These are phyloP conservation scores for Phrynocephalus forsythii DNA, from an alignment of 2,797 vertebrate species.

Conservation along the genomic window DNA sequence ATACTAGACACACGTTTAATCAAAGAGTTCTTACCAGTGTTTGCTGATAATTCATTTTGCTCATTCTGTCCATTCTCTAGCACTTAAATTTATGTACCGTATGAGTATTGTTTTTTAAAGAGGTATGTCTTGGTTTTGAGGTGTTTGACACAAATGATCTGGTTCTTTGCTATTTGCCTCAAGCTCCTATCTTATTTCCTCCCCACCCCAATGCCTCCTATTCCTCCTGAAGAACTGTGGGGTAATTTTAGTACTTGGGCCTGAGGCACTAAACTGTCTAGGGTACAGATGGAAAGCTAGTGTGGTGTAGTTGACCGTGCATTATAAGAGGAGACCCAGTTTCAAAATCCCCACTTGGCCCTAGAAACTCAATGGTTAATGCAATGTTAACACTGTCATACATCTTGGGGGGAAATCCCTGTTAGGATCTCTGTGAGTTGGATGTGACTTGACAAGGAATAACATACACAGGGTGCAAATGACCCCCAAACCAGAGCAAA, in stretches of 20 bases:
- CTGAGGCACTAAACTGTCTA: no score
- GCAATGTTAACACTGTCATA: no score
- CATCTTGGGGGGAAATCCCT: no score
- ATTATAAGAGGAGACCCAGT: no score
- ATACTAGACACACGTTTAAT: not conserved
- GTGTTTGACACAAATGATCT: not conserved
- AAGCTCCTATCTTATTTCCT: not conserved
- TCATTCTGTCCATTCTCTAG: not conserved
- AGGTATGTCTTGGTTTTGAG: no score
- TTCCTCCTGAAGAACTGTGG: not conserved
- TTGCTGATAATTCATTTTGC: conserved; percentile 1
- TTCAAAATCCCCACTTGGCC: no score
- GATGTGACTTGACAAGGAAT: no score
- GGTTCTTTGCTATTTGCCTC: not conserved
- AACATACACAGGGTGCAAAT: not conserved
- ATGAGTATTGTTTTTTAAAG: not conserved
- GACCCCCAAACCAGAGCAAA: not conserved
- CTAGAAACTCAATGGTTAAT: no score
- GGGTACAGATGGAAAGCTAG: not conserved
- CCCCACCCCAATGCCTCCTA: not conserved
- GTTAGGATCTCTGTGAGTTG: no score
- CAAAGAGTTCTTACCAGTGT: not conserved
- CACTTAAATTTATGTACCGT: not conserved
- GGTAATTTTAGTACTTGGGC: no score
- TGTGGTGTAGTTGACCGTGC: no score